Conservation (phyloP, 2,113 vertebrate species). For the Nestor notabilis region DNA sequence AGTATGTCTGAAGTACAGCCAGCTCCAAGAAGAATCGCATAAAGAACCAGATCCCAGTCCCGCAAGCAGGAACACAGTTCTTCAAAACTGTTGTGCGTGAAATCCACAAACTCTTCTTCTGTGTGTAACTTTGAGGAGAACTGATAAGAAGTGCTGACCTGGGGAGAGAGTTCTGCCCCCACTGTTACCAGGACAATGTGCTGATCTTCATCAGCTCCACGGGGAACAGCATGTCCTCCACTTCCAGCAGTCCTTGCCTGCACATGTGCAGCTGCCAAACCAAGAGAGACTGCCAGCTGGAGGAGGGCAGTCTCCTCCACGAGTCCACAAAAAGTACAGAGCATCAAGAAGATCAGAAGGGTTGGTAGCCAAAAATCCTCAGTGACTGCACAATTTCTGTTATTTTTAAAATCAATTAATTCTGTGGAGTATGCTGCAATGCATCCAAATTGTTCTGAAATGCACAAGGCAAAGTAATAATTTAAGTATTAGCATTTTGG, state of each 20-base stretch:
- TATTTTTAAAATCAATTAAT: constrained; percentile 12
- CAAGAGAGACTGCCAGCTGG: not conserved
- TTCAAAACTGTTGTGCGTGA: not conserved
- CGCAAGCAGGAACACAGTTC: not conserved
- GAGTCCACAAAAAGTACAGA: not conserved
- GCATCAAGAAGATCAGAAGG: not conserved
- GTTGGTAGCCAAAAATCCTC: not conserved
- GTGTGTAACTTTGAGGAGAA: not conserved
- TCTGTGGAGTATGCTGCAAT: not conserved
- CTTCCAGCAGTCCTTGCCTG: not conserved
- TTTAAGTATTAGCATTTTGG: not conserved
- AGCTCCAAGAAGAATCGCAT: not conserved
- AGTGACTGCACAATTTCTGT: not conserved
- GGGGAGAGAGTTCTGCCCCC: not conserved
- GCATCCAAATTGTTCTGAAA: not conserved
- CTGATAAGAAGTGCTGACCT: not conserved
- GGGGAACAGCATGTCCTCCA: not conserved
- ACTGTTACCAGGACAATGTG: not conserved
- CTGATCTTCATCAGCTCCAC: not conserved
- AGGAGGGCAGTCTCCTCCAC: not conserved
- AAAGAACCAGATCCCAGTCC: not conserved
- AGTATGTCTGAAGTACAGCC: not conserved
- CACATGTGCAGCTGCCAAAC: not conserved
- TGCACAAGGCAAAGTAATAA: not conserved
- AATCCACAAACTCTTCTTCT: not conserved